These are phyloP conservation scores for Gonocerus acuteangulatus DNA, from an alignment of 2,888 invertebrate genomes.

Conservation along the genomic window DNA sequence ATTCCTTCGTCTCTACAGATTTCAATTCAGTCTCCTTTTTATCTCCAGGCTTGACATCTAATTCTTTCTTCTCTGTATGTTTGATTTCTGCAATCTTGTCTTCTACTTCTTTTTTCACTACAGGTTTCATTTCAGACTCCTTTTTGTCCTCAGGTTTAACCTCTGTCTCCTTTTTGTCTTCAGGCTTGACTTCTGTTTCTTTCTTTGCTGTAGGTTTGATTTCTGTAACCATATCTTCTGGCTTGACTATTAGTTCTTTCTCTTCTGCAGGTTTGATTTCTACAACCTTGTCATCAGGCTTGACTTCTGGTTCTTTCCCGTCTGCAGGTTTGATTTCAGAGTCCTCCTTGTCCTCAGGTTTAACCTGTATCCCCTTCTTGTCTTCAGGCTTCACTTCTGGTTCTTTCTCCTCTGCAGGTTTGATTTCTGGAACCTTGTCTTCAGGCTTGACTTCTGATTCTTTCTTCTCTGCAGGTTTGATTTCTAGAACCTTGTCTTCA, in stretches of 20 bases:
- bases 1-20: not conserved
- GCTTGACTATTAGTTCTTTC: not conserved
- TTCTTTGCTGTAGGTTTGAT: not conserved
- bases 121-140: not conserved
- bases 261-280: not conserved
- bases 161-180: not conserved
- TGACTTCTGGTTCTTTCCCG: not conserved
- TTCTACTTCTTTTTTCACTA: not conserved
- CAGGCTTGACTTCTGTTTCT: slow-evolving; percentile 2
- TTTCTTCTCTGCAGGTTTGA: no score
- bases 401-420: not conserved
- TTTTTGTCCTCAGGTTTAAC: not conserved
- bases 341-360: not conserved
- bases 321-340: not conserved
- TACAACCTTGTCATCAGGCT: no score
- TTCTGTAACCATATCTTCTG: slow-evolving; percentile 22
- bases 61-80: not conserved
- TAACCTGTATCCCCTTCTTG: not conserved
- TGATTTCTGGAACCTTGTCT: no score
- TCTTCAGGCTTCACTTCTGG: not conserved
- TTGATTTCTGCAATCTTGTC: not conserved
- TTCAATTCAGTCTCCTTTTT: slow-evolving; percentile 14
- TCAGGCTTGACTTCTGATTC: no score
- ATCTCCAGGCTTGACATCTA: slow-evolving; percentile 10
- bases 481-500: no score